Conservation (phyloP, 2,797 vertebrate genomes). For the Botia almorhae region DNA sequence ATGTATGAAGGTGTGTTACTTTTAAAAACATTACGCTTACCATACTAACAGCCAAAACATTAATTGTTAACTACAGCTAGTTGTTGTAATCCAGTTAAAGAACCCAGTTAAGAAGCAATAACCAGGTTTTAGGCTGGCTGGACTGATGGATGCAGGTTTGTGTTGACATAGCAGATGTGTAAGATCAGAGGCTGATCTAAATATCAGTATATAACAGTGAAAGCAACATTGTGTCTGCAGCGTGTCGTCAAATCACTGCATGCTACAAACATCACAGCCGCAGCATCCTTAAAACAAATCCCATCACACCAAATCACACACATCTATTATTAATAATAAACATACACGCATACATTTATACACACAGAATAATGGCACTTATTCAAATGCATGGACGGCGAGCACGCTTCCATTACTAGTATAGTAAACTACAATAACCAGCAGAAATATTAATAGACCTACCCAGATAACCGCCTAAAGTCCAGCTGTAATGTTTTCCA, state of each 20-base stretch:
- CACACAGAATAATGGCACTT: not conserved
- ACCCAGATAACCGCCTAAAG: slow-evolving; percentile 15
- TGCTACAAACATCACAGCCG: slow-evolving; percentile 2
- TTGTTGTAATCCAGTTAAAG: no score
- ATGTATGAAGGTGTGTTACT: no score
- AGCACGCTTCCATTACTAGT: slow-evolving; percentile 35
- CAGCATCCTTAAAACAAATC: not conserved
- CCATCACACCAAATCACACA: not conserved
- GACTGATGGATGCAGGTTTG: slow-evolving; percentile 14
- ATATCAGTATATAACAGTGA: slow-evolving; percentile 4
- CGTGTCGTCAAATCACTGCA: not conserved
- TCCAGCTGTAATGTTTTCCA: slow-evolving; percentile 60
- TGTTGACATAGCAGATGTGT: slow-evolving; percentile 19
- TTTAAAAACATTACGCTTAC: no score
- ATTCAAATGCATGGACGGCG: slow-evolving; percentile 62
- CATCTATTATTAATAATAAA: not conserved
- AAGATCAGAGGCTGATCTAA: not conserved
- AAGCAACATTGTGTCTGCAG: not conserved
- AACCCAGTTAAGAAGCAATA: no score
- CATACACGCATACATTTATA: not conserved
- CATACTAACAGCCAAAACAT: no score
- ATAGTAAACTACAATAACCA: slow-evolving; percentile 25
- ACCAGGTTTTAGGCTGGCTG: not conserved
- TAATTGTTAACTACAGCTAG: no score
- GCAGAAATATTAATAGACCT: slow-evolving; percentile 17